Evolutionary conservation across 2,888 invertebrate species (phyloP).

Genomic region (Halocaridina rubra): DNA sequence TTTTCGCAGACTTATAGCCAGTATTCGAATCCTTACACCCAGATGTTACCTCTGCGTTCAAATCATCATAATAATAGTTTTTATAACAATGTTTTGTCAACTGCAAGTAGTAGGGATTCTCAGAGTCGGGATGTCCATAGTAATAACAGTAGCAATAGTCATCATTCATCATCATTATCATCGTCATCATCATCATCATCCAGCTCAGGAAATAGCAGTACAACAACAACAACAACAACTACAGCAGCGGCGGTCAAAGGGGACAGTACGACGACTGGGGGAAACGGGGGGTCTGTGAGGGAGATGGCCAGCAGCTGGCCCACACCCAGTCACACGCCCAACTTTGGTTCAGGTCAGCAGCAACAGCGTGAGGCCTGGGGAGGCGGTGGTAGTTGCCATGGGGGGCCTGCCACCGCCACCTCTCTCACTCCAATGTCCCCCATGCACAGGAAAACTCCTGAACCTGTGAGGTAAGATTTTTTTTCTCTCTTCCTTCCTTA

Average conservation of each 20-base stretch:
- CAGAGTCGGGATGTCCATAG: slow-evolving; percentile 18
- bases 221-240: slow-evolving; percentile 33
- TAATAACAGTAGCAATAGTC: slow-evolving; percentile 51
- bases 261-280: neutral
- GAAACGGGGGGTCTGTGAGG: slow-evolving; percentile 40
- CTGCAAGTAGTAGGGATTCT: slow-evolving; percentile 43
- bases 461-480: slow-evolving; percentile 61
- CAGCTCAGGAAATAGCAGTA: slow-evolving; percentile 48
- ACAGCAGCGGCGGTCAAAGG: neutral
- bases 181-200: too few species aligned
- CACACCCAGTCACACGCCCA: slow-evolving; percentile 30
- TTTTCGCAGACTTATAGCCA: slow-evolving; percentile 54
- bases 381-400: slow-evolving; percentile 47
- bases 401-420: slow-evolving; percentile 49
- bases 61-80: slow-evolving; percentile 50
- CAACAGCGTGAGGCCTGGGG: slow-evolving; percentile 52
- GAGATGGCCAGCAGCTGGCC: slow-evolving; percentile 57
- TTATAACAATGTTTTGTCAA: slow-evolving; percentile 24
- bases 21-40: slow-evolving; percentile 60
- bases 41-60: slow-evolving; percentile 52
- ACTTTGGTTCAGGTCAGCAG: slow-evolving; percentile 36
- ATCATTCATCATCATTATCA: too few species aligned
- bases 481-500: too few species aligned
- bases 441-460: slow-evolving; percentile 62
- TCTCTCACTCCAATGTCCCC: slow-evolving; percentile 58